Conservation (phyloP, 2,797 vertebrate species). For the Gallinago stenura region DNA sequence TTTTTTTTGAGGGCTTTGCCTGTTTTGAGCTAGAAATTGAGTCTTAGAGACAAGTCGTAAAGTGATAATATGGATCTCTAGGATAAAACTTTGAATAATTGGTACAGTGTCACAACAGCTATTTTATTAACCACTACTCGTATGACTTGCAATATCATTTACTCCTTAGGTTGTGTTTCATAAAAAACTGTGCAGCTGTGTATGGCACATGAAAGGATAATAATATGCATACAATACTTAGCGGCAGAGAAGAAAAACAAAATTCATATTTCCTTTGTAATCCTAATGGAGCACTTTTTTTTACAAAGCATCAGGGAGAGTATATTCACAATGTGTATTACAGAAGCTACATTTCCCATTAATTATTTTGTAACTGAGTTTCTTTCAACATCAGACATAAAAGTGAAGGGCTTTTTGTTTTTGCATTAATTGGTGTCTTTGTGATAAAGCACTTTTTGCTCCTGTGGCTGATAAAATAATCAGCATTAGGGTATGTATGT, state of each 20-base stretch:
- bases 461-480: constrained; percentile 64
- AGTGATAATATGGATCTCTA: not conserved
- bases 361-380: constrained; percentile 66
- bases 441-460: constrained; percentile 66
- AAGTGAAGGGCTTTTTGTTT: constrained; percentile 66
- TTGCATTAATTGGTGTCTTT: constrained; percentile 70
- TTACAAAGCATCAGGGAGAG: constrained; percentile 9
- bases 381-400: constrained; percentile 66
- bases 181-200: not conserved
- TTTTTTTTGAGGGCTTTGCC: not conserved
- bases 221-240: not conserved
- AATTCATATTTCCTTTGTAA: constrained; percentile 22
- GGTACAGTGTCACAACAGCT: not conserved
- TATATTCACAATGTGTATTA: constrained; percentile 17
- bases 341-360: constrained; percentile 48
- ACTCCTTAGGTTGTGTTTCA: not conserved
- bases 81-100: not conserved
- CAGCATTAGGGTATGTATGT: constrained; percentile 1
- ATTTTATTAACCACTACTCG: not conserved
- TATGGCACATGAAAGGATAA: not conserved
- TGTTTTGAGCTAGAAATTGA: not conserved
- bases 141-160: not conserved
- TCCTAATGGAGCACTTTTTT: constrained; percentile 28
- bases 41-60: not conserved
- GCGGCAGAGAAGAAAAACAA: not conserved